phyloP scores from a whole-genome alignment of 2,888 invertebrate genomes.

The Thysanoteuthis rhombus region DNA sequence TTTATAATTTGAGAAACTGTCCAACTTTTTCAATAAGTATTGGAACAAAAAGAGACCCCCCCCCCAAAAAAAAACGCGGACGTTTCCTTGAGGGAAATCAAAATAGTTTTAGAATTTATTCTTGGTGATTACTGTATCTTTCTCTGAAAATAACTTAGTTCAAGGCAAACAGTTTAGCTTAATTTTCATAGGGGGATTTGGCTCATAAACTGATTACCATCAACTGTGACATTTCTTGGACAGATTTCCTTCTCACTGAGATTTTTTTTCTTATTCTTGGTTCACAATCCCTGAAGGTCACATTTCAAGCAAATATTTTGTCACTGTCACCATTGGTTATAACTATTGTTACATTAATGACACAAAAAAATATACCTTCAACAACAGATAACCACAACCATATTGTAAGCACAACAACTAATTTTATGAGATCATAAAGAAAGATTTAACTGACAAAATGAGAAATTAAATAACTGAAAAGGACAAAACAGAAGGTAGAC shows the following conservation, averaged over 20 bases:
- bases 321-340: neutral
- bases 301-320: neutral
- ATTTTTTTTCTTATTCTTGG: neutral
- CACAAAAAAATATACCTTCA: neutral
- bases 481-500: neutral
- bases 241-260: neutral
- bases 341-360: neutral
- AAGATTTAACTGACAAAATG: neutral
- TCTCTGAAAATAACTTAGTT: neutral
- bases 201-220: neutral
- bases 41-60: neutral
- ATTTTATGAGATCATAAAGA: neutral
- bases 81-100: neutral
- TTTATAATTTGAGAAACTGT: neutral
- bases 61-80: no score
- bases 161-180: neutral
- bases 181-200: neutral
- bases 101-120: neutral
- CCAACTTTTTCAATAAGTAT: neutral
- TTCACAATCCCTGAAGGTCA: neutral
- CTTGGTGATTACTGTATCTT: neutral
- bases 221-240: neutral
- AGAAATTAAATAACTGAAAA: neutral
- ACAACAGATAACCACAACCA: neutral
- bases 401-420: conserved; percentile 12